Percentiles rank a stretch among this genome's conserved stretches.
phyloP scores from a whole-genome alignment of 2,113 vertebrate species.

The Pungitius pungitius region DNA sequence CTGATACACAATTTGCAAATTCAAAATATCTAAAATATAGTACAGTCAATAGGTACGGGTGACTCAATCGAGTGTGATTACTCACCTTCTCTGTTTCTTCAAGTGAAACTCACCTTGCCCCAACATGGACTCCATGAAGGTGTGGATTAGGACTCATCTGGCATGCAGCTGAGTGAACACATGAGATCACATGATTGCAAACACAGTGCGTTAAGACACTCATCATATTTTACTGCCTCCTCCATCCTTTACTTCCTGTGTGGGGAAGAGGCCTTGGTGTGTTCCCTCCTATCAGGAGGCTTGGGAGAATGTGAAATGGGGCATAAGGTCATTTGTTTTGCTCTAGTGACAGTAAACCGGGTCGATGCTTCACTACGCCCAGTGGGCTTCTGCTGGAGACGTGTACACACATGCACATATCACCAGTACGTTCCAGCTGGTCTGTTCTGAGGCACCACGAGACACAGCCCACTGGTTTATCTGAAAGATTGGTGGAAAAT shows the following conservation, averaged over 20 bases:
- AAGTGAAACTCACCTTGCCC: slow-evolving; percentile 1
- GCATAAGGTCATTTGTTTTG: slow-evolving; percentile 51
- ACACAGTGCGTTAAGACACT: slow-evolving; percentile 8
- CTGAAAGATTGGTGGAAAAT: slow-evolving; percentile 19
- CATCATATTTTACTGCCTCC: slow-evolving; percentile 38
- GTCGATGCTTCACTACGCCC: slow-evolving; percentile 37
- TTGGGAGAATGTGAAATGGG: slow-evolving; percentile 51
- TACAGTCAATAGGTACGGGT: background rate
- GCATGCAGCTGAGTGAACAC: slow-evolving; percentile 41
- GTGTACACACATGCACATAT: slow-evolving; percentile 18
- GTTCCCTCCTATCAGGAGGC: slow-evolving; percentile 24
- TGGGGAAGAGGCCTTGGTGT: slow-evolving; percentile 17
- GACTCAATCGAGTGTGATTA: background rate
- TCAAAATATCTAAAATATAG: background rate
- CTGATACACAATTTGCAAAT: background rate
- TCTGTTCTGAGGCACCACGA: slow-evolving; percentile 27
- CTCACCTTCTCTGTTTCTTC: slow-evolving; percentile 10
- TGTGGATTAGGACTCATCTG: slow-evolving; percentile 49
- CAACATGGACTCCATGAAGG: background rate
- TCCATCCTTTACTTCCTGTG: slow-evolving; percentile 31
- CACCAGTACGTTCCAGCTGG: slow-evolving; percentile 33
- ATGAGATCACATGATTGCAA: slow-evolving; percentile 8
- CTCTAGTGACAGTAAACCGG: slow-evolving; percentile 24
- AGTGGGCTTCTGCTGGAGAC: slow-evolving; percentile 24
- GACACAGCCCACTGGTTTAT: slow-evolving; percentile 17